These are phyloP conservation scores for Phaethornis superciliosus DNA, from an alignment of 2,113 vertebrate genomes.

Conservation along the genomic window DNA sequence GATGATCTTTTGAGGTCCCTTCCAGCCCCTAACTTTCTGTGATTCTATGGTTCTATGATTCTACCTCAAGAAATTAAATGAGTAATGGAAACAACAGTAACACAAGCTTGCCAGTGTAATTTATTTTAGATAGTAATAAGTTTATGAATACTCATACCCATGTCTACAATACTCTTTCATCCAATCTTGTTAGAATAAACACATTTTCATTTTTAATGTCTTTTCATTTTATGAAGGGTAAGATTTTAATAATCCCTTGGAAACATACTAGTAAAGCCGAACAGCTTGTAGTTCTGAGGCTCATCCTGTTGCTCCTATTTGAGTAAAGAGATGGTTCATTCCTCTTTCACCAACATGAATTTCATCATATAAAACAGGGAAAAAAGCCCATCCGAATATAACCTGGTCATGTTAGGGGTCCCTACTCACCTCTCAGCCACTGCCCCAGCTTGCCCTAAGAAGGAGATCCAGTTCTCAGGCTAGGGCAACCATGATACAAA, in stretches of 20 bases:
- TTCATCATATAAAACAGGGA: not conserved
- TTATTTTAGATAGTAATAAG: not conserved
- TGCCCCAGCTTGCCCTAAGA: not conserved
- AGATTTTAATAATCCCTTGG: not conserved
- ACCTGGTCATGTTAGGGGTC: not conserved
- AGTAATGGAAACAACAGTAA: not conserved
- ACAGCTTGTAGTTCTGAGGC: not conserved
- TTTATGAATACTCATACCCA: not conserved
- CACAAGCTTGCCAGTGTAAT: not conserved
- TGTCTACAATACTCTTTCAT: not conserved
- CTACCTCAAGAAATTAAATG: not conserved
- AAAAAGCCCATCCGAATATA: not conserved
- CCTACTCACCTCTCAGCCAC: not conserved
- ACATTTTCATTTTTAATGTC: not conserved
- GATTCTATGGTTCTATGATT: too few species aligned
- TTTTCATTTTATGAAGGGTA: not conserved
- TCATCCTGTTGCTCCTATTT: not conserved
- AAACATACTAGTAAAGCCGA: accelerated
- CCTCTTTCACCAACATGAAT: not conserved
- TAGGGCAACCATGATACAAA: accelerated
- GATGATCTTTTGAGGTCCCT: too few species aligned
- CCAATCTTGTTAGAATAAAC: not conserved
- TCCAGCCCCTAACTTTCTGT: too few species aligned
- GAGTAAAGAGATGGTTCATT: not conserved
- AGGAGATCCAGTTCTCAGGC: not conserved